Evolutionary conservation across 2,113 vertebrate species (phyloP), one percentile per base, ranked within the genome.

Genomic region (Indri indri): DNA sequence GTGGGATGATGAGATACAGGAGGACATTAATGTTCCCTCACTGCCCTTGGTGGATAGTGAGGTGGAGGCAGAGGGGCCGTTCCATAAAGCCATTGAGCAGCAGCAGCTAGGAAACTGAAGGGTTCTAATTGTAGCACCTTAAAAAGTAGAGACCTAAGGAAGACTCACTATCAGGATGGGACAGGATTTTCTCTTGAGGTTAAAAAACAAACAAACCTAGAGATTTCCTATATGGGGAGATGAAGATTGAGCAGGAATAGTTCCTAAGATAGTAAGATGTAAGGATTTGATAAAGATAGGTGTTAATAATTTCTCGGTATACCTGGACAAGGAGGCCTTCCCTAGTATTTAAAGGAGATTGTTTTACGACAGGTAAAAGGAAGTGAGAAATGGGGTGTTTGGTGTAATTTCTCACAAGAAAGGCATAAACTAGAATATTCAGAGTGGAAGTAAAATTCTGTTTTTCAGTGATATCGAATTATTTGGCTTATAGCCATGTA

Each of bases 341-440:
- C 6, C 17, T 81, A 42, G 40, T 82, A 54, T 77, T 93, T 87
- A 91, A 71, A 92, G 47, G 20, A 70, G 27, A 7, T 30, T n/a
- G 5, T 54, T 92, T 80, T 92, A 79, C 61, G 54, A 83, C 7
- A 83, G 47, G 30, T 59, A 65, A 85, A 85, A 91, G 47, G 23
- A 79, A 82, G 16, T 93, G 27, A 91, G 34, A 93, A 95, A 66
- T 90, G 16, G 32, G 9, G 22, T 82, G 2, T 57, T 85, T 83
- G 42, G 22, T 82, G 95, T 85, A 94, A 85, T 91, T 88, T 97
- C 37, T 96, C 25, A 18, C 47, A n/a, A 87, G 23, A 70, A 74
- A 63, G 61, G 42, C 32, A 13, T 80, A 74, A 79, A 32, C 27
- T 61, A 80, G 85, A 90, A 52, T 91, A 86, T 76, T 93, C 47